Evolutionary conservation across 2,797 vertebrate genomes (phyloP).

Genomic region (Manis javanica): DNA sequence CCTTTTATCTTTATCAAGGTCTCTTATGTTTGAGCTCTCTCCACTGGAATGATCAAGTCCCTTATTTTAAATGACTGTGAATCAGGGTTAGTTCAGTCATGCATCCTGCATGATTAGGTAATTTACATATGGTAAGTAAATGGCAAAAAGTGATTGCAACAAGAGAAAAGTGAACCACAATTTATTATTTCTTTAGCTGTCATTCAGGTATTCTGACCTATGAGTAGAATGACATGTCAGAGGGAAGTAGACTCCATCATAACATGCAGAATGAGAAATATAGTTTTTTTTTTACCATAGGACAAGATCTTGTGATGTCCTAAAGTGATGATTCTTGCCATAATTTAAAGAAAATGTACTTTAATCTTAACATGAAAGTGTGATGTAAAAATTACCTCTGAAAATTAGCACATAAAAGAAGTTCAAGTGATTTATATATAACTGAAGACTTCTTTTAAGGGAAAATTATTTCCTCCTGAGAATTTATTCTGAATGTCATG

Average conservation of each 20-base stretch:
- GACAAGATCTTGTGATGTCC: slow-evolving; percentile 7
- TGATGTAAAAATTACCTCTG: slow-evolving; percentile 46
- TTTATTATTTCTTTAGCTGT: slow-evolving; percentile 3
- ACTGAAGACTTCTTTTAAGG: slow-evolving; percentile 19
- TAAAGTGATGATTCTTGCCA: neutral
- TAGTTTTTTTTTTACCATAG: slow-evolving; percentile 22
- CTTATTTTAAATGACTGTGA: slow-evolving; percentile 45
- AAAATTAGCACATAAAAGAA: slow-evolving; percentile 39
- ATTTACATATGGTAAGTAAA: slow-evolving; percentile 68
- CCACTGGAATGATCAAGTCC: neutral
- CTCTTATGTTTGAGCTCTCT: neutral
- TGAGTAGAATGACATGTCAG: neutral
- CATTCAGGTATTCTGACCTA: slow-evolving; percentile 60
- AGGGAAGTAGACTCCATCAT: slow-evolving; percentile 18
- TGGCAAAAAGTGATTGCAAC: slow-evolving; percentile 63
- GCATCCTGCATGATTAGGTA: slow-evolving; percentile 38
- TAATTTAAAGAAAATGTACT: slow-evolving; percentile 17
- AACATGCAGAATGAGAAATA: slow-evolving; percentile 9
- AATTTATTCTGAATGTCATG: slow-evolving; percentile 60
- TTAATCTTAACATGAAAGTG: slow-evolving; percentile 49
- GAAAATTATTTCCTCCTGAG: slow-evolving; percentile 45
- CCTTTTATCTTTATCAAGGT: neutral
- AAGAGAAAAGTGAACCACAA: neutral
- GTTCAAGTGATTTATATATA: slow-evolving; percentile 42
- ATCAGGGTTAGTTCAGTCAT: slow-evolving; percentile 56